phyloP scores from a whole-genome alignment of 2,113 vertebrate genomes.

The Turnix velox region DNA sequence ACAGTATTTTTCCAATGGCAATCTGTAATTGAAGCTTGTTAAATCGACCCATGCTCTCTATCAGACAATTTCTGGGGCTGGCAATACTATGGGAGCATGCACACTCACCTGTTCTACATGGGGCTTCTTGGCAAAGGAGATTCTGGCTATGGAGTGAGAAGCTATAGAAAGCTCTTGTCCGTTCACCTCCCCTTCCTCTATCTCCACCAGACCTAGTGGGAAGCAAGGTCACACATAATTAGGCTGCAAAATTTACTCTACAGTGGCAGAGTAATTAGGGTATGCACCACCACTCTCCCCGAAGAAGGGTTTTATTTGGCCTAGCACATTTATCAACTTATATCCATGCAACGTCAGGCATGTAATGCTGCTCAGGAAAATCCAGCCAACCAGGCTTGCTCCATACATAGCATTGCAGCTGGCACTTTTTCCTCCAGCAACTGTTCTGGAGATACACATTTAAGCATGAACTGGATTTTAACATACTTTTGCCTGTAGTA shows the following conservation, averaged over 20 bases:
- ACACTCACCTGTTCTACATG: conserved; percentile 86
- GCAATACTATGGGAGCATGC: accelerated
- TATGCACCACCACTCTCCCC: neutral
- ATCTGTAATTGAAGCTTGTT: neutral
- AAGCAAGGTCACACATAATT: neutral
- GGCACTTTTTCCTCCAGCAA: neutral
- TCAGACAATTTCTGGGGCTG: neutral
- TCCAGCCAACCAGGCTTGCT: neutral
- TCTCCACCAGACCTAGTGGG: conserved; percentile 88
- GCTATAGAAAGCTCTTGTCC: conserved; percentile 79
- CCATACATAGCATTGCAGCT: neutral
- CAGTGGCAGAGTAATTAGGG: neutral
- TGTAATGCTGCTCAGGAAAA: neutral
- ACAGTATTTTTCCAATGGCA: neutral
- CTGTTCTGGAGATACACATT: neutral
- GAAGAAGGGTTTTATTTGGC: neutral
- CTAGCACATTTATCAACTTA: neutral
- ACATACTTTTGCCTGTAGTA: neutral
- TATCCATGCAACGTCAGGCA: neutral
- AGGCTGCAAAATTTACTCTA: neutral
- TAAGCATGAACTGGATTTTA: neutral
- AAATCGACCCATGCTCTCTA: neutral
- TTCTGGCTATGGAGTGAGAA: conserved; percentile 83
- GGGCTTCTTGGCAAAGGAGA: conserved; percentile 90
- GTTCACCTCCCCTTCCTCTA: conserved; percentile 91